Conservation (phyloP, 2,113 vertebrate species). For the Oncorhynchus tshawytscha region DNA sequence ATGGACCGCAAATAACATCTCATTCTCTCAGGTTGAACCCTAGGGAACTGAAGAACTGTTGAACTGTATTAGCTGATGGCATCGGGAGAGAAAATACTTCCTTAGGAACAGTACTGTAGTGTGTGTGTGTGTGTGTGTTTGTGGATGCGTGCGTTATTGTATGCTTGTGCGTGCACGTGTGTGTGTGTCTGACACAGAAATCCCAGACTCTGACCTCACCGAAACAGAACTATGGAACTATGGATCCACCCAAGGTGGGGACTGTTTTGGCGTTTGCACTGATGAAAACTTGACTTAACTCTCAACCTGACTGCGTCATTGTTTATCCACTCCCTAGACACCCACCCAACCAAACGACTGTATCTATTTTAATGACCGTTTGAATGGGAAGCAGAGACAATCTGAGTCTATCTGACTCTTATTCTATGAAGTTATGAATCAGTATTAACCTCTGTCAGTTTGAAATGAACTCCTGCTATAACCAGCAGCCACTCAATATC, state of each 20-base stretch:
- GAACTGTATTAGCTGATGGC: background rate
- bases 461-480: conserved; percentile 6
- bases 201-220: background rate
- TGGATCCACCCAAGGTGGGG: too few relatives aligned
- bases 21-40: background rate
- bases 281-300: background rate
- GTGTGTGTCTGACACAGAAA: background rate
- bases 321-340: background rate
- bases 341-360: background rate
- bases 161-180: background rate
- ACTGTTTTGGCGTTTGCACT: background rate
- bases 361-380: background rate
- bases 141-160: background rate
- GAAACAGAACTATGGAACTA: background rate
- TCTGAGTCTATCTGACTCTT: background rate
- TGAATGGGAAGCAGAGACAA: background rate
- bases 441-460: conserved; percentile 7
- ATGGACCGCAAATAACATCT: conserved; percentile 39
- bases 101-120: conserved; percentile 5
- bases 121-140: conserved; percentile 7
- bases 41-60: background rate
- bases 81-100: background rate
- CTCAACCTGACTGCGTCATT: background rate
- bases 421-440: conserved; percentile 25
- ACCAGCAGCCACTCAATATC: conserved; percentile 17